These are phyloP conservation scores for Tapera naevia DNA, from an alignment of 2,797 vertebrate genomes.

Conservation along the genomic window DNA sequence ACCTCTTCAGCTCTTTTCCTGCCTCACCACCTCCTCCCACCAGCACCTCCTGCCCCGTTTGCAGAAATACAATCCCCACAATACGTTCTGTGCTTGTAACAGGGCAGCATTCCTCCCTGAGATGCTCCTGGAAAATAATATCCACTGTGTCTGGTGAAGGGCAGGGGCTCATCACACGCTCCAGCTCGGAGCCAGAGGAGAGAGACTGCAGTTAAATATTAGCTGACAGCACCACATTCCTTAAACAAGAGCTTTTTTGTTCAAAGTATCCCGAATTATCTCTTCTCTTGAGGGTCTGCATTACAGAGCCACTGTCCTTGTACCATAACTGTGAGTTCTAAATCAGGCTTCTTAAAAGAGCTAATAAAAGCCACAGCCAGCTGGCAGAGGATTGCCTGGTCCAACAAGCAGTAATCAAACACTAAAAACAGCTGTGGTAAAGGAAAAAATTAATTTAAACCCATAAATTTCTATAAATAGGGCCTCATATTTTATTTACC, in stretches of 20 bases:
- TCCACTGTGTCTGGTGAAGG: not conserved
- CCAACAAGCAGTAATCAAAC: not conserved
- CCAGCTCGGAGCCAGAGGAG: not conserved
- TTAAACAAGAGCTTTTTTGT: not conserved
- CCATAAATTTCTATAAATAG: not conserved
- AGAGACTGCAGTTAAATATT: not conserved
- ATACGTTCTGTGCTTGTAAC: not conserved
- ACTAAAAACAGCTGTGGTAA: not conserved
- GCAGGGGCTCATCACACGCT: not conserved
- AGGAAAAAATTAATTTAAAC: not conserved
- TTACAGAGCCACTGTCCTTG: not conserved
- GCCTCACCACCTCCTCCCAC: not conserved
- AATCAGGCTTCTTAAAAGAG: not conserved
- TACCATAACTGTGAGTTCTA: not conserved
- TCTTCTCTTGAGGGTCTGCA: not conserved
- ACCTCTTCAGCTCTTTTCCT: conserved; percentile 15
- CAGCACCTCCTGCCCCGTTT: not conserved
- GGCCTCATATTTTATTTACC: not conserved
- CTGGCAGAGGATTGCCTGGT: not conserved
- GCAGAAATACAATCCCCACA: not conserved
- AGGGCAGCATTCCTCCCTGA: conserved; percentile 7
- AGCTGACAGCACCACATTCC: not conserved
- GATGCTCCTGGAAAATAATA: not conserved
- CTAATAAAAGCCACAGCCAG: not conserved
- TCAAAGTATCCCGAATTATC: not conserved